Evolutionary conservation across 37 sponge, comb jelly and placozoan genomes (phyloP), one percentile per base, ranked within the genome.

Genomic region (Crambe crambe): DNA sequence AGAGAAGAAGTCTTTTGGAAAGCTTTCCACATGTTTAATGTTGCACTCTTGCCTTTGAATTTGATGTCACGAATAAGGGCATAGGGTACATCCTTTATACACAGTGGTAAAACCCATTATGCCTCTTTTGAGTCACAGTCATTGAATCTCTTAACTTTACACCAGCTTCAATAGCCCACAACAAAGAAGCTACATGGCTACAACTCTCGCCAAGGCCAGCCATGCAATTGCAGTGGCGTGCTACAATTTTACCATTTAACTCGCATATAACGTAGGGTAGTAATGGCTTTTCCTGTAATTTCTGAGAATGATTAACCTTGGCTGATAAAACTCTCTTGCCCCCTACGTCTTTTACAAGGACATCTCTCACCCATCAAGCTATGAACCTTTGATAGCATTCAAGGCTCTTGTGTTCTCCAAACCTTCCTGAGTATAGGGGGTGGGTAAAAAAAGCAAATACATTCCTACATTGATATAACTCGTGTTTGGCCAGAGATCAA

Each of bases 141-240:
- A 61, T 8, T 37, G 88, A 80, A 2, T 74, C 85, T 59, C 77
- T 80, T 37, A 61, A 74, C 23, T 65, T 17, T 2, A 84, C 77
- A 25, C 74, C 85, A 43, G 81, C 81, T 67, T 82, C 94, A 37
- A 82, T 54, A 30, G 80, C 76, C 65, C 63, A 93, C 6, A 93
- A 71, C 0, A 93, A 26, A 30, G 87, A 71, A 22, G 87, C 90
- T 22, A 86, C 67, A 81, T 93, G 90, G 29, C 74, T n/a, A 65
- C 90, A 93, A 42, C 73, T 51, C 64, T 92, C 89, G 2, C 89
- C 88, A 2, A 91, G 75, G 1, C 90, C 90, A 56, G 86, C 87
- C 83, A 89, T 93, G 76, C 94, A 93, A 39, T 89, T 66, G 58
- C 94, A 93, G 75, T 93, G 94, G 3, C 79, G 81, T 35, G 79